Base-by-base conservation (phyloP, 2,113 vertebrate genomes). In the Asarcornis scutulata region DNA sequence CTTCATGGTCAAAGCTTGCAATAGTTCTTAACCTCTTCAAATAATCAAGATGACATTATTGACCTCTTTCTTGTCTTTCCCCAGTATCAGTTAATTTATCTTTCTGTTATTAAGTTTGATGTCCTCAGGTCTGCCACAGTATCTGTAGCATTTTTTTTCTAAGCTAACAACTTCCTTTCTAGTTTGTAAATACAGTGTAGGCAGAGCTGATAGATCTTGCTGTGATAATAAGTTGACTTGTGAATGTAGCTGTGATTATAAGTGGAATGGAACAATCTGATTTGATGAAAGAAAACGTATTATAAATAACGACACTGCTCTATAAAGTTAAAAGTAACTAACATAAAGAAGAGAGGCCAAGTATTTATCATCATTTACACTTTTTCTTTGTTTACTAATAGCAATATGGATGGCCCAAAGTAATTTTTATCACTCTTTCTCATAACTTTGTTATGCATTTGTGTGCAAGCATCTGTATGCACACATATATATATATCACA, bases 131-230 rank as follows among this genome's bases (percentile, higher is more conserved):
- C 78, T 74, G 56, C 78, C 48, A 3, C 68, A 79, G 73, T 76
- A 63, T 88, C 84, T 82, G 31, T 79, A 83, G 75, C 44, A 58
- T 42, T 13, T 86, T 94, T 94, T 93, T 94, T 91, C 64, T 53
- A 36, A 86, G 44, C 60, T 75, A 67, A 80, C 67, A 87, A 86
- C 72, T 95, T 93, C 60, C 56, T 81, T 95, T 94, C 44, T 75
- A 40, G 86, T 92, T 94, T 93, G 95, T 94, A 95, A 96, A 96
- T 94, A 96, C 38, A 73, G 60, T 80, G 91, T 91, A 88, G 94
- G 93, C 90, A 92, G 80, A 93, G 60, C 88, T 90, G 95, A 91
- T 93, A 83, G 90, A 86, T 89, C 95, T 91, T 36, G 27, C 95
- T 95, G 95, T 76, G 94, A 87, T 95, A 91, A 93, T 91, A 93